phyloP scores from a whole-genome alignment of 1,140 invertebrate genomes.

The Lineus longissimus region DNA sequence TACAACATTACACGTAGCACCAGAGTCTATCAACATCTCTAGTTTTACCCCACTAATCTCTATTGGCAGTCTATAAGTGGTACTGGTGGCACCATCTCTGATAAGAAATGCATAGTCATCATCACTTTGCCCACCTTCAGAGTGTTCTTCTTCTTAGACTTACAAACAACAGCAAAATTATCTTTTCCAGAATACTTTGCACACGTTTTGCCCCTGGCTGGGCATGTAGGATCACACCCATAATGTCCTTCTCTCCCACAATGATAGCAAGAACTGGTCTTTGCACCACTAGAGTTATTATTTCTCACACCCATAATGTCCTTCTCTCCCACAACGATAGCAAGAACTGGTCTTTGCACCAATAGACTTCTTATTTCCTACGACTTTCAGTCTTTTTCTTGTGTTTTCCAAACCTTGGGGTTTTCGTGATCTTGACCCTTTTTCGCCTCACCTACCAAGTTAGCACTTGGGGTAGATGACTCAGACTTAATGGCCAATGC shows the following conservation, averaged over 20 bases:
- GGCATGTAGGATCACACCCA: neutral
- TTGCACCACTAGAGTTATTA: neutral
- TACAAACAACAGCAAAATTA: neutral
- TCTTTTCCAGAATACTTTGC: neutral
- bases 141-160: neutral
- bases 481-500: too few relatives aligned
- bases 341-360: neutral
- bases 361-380: neutral
- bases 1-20: neutral
- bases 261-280: neutral
- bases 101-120: neutral
- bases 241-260: neutral
- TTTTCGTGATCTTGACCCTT: neutral
- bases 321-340: neutral
- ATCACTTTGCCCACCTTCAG: neutral
- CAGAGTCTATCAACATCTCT: neutral
- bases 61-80: neutral
- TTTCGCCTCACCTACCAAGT: neutral
- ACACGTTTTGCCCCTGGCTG: neutral
- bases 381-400: too few relatives aligned
- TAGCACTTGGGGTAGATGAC: too few relatives aligned
- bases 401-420: neutral
- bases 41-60: neutral
- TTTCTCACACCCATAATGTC: neutral
- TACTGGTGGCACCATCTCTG: neutral